Base-by-base conservation (phyloP, 2,888 invertebrate genomes). In the Ectropis crepuscularia region DNA sequence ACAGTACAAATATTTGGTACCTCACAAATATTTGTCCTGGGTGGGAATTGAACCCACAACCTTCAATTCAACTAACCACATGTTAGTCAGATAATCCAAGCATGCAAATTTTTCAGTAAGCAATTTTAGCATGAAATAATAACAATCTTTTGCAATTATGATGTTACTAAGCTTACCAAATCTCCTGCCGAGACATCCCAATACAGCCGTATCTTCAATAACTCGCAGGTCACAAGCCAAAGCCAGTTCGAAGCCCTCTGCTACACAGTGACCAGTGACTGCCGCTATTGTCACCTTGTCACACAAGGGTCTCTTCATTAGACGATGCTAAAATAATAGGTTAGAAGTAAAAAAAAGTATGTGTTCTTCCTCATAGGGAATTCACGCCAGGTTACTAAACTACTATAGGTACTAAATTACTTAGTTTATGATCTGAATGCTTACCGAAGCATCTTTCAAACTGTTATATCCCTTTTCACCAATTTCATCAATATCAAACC, bases 261-360 rank as follows among this genome's bases (percentile, higher is more conserved):
- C 99, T 2, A 98, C 97, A 6, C 98, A 97, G 84, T 96, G 98
- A 0, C 99, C 99, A 75, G 95, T 95, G 1, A 99, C 94, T 0
- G 97, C 97, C n/a, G 97, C 98, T 65, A 99, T 95, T 8, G 98
- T 94, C 0, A 98, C 97, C 86, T 99, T 99, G 65, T 95, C 95
- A 54, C 96, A 94, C 55, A 95, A 90, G 61, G 96, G 95, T 51
- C 95, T 79, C 0, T 87, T 79, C 0, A 79, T 74, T 0, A 91
- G 78, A 0, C 89, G 83, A 5, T 74, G 70, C 91, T 91, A 73
- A 0, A 70, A 70, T 38, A 45, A 60, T 9, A 4, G 7, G 41
- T 2, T 10, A 5, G 41, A 41, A 9, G 2, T 41, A 7, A 41
- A 10, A 41, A 10, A 4, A 41, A 9, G 41, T 5, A 5, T 7